Evolutionary conservation across 2,888 invertebrate species (phyloP), one percentile per base, ranked within the genome.

Genomic region (Plebejus argus): DNA sequence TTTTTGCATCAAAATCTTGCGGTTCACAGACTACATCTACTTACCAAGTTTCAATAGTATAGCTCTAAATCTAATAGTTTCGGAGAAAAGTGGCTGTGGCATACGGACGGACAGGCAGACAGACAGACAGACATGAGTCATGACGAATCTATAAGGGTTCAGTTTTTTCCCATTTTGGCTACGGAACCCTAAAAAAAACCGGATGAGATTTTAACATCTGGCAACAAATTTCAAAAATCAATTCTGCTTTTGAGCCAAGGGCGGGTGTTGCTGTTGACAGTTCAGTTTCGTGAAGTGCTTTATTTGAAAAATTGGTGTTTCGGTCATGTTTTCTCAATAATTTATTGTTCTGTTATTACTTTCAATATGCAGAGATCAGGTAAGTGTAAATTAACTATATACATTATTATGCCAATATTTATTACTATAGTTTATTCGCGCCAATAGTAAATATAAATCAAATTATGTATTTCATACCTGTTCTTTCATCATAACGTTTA

Each of bases 301-400:
- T 82, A 86, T 84, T 61, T 61, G 20, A 66, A 66, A 84, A 87
- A 87, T 86, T 88, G 81, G 86, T 86, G 86, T 85, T 86, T 85
- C 84, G 88, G 92, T 90, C 85, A 93, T 94, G 93, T 91, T 91
- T 91, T 88, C 87, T 83, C 84, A 88, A 89, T 92, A 86, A 91
- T 86, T 84, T 86, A 85, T 84, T 84, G 84, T 86, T 86, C 82
- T 78, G 81, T 78, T 80, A 85, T 84, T 82, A 85, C 83, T 86
- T 83, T 83, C 88, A 92, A 81, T 85, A 93, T 93, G 93, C 93
- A 93, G 90, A 91, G 93, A 92, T 93, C 93, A 90, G 93, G 93
- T 93, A 91, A 18, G 61, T 72, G 56, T 7, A 23, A 49, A 49
- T 56, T 45, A 71, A 58, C 18, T 23, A 35, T 23, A 7, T n/a